Base-by-base conservation (phyloP, 1,140 invertebrate genomes). In the Lucilia cuprina region DNA sequence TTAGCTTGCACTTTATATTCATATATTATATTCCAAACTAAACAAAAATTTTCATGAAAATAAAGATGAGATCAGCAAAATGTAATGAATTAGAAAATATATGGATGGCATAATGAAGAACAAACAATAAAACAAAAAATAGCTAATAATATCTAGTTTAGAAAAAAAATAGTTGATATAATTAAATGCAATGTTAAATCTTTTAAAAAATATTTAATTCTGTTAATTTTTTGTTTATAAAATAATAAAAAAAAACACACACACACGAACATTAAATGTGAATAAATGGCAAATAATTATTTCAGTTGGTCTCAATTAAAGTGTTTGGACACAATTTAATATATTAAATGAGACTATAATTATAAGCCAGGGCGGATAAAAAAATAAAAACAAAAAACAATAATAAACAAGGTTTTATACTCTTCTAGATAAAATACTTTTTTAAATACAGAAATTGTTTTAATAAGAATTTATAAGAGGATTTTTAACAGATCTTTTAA, bases 11-110 rank as follows among this genome's bases (percentile, higher is more conserved):
- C n/a, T 60, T 60, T 60, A n/a, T 17, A n/a, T 17, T 60, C n/a
- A 30, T 41, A 10, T 41, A 8, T 5, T 3, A 5, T 3, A 5
- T 8, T 3, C 5, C 5, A 41, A 10, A 41, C 41, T 7, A 78
- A 74, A 74, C 9, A 19, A 19, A 74, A 74, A 2, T 17, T 60
- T 60, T 60, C 13, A 78, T 78, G 75, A 47, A 78, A 78, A 78
- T 78, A 47, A 78, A 78, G 75, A 78, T 78, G 75, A 78, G 75
- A 78, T 78, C 75, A 78, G 75, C 75, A 41, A 47, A 41, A 60
- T 60, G 14, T 60, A 60, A 60, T 60, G 55, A 60, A 60, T 17
- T 60, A 60, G n/a, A 47, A 78, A 78, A 47, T 41, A 30, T 41
- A 78, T 41, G 75, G 14, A 78, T 41, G 75, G 14, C 75, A 78